Evolutionary conservation across 1,140 invertebrate species (phyloP), one percentile per base, ranked within the genome.

Genomic region (Myzus persicae): DNA sequence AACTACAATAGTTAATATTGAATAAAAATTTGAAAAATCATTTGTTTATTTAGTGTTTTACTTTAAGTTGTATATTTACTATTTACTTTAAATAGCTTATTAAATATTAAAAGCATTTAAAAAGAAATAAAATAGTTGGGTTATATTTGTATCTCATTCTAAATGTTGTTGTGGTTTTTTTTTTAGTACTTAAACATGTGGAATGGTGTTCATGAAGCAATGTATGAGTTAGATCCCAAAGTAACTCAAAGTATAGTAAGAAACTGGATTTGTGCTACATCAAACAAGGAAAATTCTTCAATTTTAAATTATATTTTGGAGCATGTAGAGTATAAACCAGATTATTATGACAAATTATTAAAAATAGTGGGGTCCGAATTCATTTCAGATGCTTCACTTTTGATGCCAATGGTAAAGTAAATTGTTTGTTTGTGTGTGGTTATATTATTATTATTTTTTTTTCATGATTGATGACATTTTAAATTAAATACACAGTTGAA

Each of bases 121-220:
- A 67, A 51, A 4, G 6, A 11, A 22, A 9, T 51, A 18, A 46
- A 59, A 8, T 59, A 59, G 26, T 31, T 59, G 11, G 1, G 26
- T 59, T 59, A 14, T 26, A 26, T 54, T 26, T 89, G 36, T 18
- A 2, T 76, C n/a, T 44, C 38, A n/a, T 46, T 22, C 44, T 81
- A 18, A 31, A 76, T 76, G 24, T 91, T 76, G 44, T 36, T 76
- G 11, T 84, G 24, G 0, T 26, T 81, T 46, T 91, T 48, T 82
- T 93, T 93, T 48, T 51, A 93, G 91, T 93, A 42, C 40, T 84
- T 93, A 31, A 82, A 93, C 4, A 93, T 93, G 91, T 93, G 91
- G 91, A 54, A 42, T 42, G 38, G 81, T 84, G 91, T 93, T 54
- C 91, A 93, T 54, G 48, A 93, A 84, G n/a, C n/a, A 84, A 82